Evolutionary conservation across 1,140 invertebrate genomes (phyloP).

Genomic region (Rhopalosiphum maidis): DNA sequence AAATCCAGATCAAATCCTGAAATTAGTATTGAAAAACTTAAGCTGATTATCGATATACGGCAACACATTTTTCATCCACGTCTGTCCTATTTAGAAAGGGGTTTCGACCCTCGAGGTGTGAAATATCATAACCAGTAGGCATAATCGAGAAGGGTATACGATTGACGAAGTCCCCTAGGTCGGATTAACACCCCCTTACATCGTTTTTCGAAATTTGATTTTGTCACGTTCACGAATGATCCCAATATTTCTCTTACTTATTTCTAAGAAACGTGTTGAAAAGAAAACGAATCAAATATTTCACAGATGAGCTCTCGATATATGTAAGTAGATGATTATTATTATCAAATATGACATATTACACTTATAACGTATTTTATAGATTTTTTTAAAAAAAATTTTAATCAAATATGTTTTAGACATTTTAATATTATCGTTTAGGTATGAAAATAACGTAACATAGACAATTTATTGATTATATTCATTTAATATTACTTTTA

Average conservation of each 20-base stretch:
- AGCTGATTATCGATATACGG: constrained; percentile 48
- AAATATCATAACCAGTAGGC: constrained; percentile 52
- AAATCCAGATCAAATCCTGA: constrained; percentile 38
- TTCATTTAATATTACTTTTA: background rate
- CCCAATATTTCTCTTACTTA: constrained; percentile 31
- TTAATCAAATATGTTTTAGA: no score
- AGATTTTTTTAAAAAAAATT: background rate
- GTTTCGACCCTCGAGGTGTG: constrained; percentile 50
- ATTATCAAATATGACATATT: background rate
- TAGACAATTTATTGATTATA: background rate
- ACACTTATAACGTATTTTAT: background rate
- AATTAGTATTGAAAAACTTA: constrained; percentile 51
- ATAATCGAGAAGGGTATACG: constrained; percentile 39
- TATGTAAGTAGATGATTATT: background rate
- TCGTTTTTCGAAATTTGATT: constrained; percentile 32
- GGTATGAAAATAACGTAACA: background rate
- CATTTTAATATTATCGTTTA: no score
- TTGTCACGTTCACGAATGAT: constrained; percentile 24
- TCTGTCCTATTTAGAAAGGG: constrained; percentile 45
- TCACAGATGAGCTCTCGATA: background rate
- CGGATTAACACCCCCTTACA: constrained; percentile 5
- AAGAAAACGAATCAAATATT: constrained; percentile 15
- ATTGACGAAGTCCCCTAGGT: constrained; percentile 37
- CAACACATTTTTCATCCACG: constrained; percentile 43
- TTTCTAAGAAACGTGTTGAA: constrained; percentile 5